These are phyloP conservation scores for Hapalemur alaotrensis DNA, from an alignment of 2,797 vertebrate genomes.

Conservation along the genomic window DNA sequence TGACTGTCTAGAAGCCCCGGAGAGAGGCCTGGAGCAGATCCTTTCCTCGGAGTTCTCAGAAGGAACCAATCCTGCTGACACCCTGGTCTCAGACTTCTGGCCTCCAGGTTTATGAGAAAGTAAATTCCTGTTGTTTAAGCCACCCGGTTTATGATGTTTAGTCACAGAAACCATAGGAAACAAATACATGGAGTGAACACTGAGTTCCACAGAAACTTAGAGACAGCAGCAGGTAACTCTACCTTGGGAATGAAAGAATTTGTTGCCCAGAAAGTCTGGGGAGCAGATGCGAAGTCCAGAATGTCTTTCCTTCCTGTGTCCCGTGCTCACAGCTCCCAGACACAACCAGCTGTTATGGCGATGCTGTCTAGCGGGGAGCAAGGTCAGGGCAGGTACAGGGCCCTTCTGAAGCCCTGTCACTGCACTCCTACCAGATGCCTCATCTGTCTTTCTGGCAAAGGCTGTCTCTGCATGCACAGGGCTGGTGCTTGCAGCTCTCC, in stretches of 20 bases:
- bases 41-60: neutral
- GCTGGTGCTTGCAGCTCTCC: rapidly evolving
- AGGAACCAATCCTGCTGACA: neutral
- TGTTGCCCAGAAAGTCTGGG: neutral
- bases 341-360: too few relatives aligned
- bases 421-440: too few relatives aligned
- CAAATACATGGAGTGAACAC: neutral
- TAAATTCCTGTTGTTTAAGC: neutral
- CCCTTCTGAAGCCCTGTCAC: neutral
- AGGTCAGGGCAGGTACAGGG: neutral
- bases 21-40: neutral
- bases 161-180: too few relatives aligned
- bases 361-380: too few relatives aligned
- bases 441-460: neutral
- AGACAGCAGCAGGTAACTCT: neutral
- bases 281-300: too few relatives aligned
- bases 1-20: neutral
- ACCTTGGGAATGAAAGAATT: neutral
- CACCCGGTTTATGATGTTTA: neutral
- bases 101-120: neutral
- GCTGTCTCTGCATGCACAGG: neutral
- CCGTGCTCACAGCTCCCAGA: neutral
- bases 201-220: neutral
- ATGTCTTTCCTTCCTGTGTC: too few relatives aligned
- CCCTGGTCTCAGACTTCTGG: too few relatives aligned